Base-by-base conservation (phyloP, 2,113 vertebrate genomes). In the Tor tambroides region DNA sequence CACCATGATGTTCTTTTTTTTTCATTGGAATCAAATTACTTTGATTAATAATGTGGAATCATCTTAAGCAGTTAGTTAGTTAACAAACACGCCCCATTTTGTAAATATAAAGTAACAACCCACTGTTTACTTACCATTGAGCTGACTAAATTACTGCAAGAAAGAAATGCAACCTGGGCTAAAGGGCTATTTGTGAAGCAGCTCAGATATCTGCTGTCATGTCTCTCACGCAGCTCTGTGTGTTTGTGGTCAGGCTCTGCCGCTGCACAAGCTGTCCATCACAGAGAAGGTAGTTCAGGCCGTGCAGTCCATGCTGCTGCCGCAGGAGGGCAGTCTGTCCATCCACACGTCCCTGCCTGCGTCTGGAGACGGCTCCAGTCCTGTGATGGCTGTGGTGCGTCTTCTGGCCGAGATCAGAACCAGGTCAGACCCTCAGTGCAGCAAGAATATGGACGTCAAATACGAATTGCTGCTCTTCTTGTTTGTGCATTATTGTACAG, bases 281-380 rank as follows among this genome's bases (percentile, higher is more conserved):
- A 99, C 98, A 92, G 97, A 99, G 94, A 99, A 98, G 95, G 98
- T 99, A 87, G 98, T 99, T 83, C 98, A 99, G 93, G 98, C 98
- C 56, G 98, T 99, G 92, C 98, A 99, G 95, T 99, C 98, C 92
- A 98, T 99, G 98, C 96, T 99, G 92, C 96, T 99, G 86, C 98
- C 98, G 94, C 98, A 98, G 92, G 98, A 99, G 95, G 98, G 98
- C 93, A 99, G 98, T 94, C 97, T 99, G 87, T 99, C 98, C 91
- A 99, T 99, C 94, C 98, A 99, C 91, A 98, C 98, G 80, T 98
- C 97, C 77, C 95, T 99, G 89, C 98, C 98, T 91, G 97, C 98
- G 91, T 96, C 97, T 90, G 98, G 98, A 93, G 98, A 99, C 90
- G 97, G 97, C 87, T 97, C 97, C 90, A 97, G 97, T 90, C 97